Base-by-base conservation (phyloP, 2,113 vertebrate genomes). In the Sander lucioperca region DNA sequence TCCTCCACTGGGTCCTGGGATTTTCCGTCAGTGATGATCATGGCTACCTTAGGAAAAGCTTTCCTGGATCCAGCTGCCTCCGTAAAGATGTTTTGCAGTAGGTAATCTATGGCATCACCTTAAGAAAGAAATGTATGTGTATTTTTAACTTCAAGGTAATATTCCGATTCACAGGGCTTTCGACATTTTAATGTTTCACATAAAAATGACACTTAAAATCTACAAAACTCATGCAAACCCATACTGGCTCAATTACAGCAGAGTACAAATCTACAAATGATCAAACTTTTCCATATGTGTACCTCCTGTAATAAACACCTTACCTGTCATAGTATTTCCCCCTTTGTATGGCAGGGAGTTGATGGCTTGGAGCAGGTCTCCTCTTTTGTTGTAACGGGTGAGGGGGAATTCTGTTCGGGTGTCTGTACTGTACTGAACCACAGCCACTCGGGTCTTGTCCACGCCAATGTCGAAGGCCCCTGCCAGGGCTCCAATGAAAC, bases 11-110 rank as follows among this genome's bases (percentile, higher is more conserved):
- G 96, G 45, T 99, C 98, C 92, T 99, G 98, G 66, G 98, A 99
- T 94, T 99, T 99, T 93, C 98, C 98, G 88, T 99, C 98, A 21
- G 98, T 99, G 93, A 99, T 99, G 82, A 99, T 96, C 94, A 99
- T 97, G 87, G 98, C 98, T 79, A 99, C 96, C 94, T 98, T 99
- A 79, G 98, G 98, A 94, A 98, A 99, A 69, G 90, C 94, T 95
- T 96, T 97, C 92, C 98, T 96, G 90, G 98, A 95, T 88, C 98
- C 98, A 91, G 97, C 96, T 62, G 94, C 93, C 39, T 97, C 97
- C 57, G 92, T 97, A 79, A 99, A 99, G 63, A 96, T 97, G 90
- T 99, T 98, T 93, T 96, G 96, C 88, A 97, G 92, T 73, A 99
- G 91, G 88, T 96, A 97, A 89, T 99, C 96, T 80, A 99, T 97